phyloP scores from a whole-genome alignment of 1,140 invertebrate genomes.

The Anastrepha obliqua region DNA sequence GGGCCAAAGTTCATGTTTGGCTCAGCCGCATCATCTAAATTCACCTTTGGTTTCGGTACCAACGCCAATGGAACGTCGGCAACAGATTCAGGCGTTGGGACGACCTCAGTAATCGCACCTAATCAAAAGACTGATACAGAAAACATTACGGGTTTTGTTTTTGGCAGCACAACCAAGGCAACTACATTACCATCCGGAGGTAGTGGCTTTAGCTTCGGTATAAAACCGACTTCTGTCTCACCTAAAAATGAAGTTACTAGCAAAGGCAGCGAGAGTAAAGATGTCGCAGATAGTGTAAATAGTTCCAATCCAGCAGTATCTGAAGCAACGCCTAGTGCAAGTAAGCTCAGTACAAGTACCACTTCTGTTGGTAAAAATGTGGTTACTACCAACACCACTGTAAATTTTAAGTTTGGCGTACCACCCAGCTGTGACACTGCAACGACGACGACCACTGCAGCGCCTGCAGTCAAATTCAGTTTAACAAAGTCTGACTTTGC shows the following conservation, averaged over 20 bases:
- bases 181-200: background rate
- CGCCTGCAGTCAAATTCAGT: background rate
- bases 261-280: slow-evolving; percentile 41
- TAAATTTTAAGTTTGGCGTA: slow-evolving; percentile 48
- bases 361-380: slow-evolving; percentile 55
- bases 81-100: slow-evolving; percentile 56
- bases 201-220: slow-evolving; percentile 55
- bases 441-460: slow-evolving; percentile 34
- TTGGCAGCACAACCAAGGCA: slow-evolving; percentile 62
- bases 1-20: slow-evolving; percentile 61
- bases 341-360: slow-evolving; percentile 49
- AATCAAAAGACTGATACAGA: slow-evolving; percentile 57
- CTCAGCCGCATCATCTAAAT: slow-evolving; percentile 72
- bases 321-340: slow-evolving; percentile 48
- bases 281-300: slow-evolving; percentile 25
- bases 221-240: slow-evolving; percentile 12
- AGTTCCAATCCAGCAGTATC: slow-evolving; percentile 23
- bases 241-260: slow-evolving; percentile 47
- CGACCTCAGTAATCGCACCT: slow-evolving; percentile 39
- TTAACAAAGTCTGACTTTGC: background rate
- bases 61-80: slow-evolving; percentile 46
- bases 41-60: slow-evolving; percentile 74
- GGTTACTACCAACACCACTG: background rate
- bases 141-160: slow-evolving; percentile 72
- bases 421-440: slow-evolving; percentile 13